phyloP scores from a whole-genome alignment of 1,140 invertebrate species.

The Lamellibrachia luymesi region DNA sequence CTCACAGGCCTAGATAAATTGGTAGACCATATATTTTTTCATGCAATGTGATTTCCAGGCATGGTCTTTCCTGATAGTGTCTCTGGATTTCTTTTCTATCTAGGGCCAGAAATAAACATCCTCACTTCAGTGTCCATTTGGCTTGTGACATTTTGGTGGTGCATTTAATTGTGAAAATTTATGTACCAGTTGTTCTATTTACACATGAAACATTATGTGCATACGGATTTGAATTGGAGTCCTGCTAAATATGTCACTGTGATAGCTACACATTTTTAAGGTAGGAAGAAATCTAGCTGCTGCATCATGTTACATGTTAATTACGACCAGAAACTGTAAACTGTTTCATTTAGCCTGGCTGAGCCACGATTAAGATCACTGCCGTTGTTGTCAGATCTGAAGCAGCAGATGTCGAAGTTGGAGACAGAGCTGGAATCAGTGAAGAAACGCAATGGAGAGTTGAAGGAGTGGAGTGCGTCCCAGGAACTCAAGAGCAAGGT shows the following conservation, averaged over 20 bases:
- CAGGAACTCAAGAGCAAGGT: constrained; percentile 11
- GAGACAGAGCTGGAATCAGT: background rate
- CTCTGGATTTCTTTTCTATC: too few species aligned
- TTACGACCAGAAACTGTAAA: background rate
- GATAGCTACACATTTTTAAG: background rate
- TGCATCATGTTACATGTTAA: background rate
- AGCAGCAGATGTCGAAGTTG: constrained; percentile 11
- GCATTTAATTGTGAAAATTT: background rate
- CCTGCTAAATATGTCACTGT: background rate
- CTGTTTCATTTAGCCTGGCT: background rate
- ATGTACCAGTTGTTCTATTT: background rate
- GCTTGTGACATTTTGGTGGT: background rate
- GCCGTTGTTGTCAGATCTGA: constrained; percentile 13
- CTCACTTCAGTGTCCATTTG: background rate
- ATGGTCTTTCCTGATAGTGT: too few species aligned
- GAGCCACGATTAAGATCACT: background rate
- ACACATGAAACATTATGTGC: background rate
- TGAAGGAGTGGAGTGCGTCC: background rate
- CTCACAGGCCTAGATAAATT: too few species aligned
- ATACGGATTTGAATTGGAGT: background rate
- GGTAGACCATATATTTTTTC: too few species aligned
- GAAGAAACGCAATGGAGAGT: background rate
- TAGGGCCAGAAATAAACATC: background rate
- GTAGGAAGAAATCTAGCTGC: background rate
- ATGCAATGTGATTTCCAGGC: too few species aligned